These are phyloP conservation scores for Echeneis naucrates DNA, from an alignment of 2,797 vertebrate species.

Conservation along the genomic window DNA sequence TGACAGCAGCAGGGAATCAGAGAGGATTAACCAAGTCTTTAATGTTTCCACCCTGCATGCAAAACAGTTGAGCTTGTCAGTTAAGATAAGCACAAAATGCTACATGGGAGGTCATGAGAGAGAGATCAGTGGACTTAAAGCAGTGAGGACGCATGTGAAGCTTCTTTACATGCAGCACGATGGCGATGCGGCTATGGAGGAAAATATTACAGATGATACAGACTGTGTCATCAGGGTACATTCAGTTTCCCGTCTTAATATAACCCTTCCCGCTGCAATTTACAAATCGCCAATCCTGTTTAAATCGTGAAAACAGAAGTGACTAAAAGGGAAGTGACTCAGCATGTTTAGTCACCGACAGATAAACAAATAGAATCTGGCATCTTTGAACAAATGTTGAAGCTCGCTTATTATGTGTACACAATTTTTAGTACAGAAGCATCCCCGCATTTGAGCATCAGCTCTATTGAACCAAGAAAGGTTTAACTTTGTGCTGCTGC, in stretches of 20 bases:
- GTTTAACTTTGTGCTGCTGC: slow-evolving; percentile 23
- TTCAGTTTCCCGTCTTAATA: background rate
- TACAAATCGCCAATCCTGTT: slow-evolving; percentile 12
- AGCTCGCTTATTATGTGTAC: slow-evolving; percentile 10
- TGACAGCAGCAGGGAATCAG: slow-evolving; percentile 72
- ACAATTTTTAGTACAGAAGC: slow-evolving; percentile 26
- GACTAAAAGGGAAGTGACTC: slow-evolving; percentile 20
- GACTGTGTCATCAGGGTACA: background rate
- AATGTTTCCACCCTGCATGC: slow-evolving; percentile 70
- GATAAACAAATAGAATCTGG: slow-evolving; percentile 32
- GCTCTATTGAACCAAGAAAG: slow-evolving; percentile 30
- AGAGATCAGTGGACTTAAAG: slow-evolving; percentile 54
- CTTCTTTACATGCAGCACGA: slow-evolving; percentile 31
- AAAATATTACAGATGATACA: background rate
- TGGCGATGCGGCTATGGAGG: background rate
- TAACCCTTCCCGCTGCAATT: background rate
- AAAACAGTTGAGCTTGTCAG: slow-evolving; percentile 72
- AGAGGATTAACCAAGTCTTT: slow-evolving; percentile 76
- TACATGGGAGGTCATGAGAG: slow-evolving; percentile 56
- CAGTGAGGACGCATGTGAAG: slow-evolving; percentile 26
- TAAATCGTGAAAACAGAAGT: background rate
- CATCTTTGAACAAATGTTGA: slow-evolving; percentile 30
- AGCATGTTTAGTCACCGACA: slow-evolving; percentile 26
- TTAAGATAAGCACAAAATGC: slow-evolving; percentile 61
- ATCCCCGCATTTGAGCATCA: slow-evolving; percentile 20